Evolutionary conservation across 1,140 invertebrate species (phyloP), one percentile per base, ranked within the genome.

Genomic region (Gonioctena quinquepunctata): DNA sequence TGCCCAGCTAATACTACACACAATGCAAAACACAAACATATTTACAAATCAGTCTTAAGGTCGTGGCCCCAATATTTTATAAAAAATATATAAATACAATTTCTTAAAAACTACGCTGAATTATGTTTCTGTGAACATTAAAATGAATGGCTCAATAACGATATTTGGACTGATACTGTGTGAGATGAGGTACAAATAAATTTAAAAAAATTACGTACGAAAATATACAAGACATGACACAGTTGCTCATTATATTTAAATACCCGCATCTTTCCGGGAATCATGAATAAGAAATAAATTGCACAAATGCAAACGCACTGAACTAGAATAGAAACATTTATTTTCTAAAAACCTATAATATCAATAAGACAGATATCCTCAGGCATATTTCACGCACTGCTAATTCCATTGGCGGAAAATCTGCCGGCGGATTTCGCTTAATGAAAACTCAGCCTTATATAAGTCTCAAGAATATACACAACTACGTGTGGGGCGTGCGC

Each of bases 401-500:
- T n/a, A n/a, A n/a, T n/a, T n/a, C n/a, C n/a, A n/a, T n/a, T n/a
- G n/a, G n/a, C n/a, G n/a, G n/a, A n/a, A n/a, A n/a, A n/a, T n/a
- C n/a, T n/a, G n/a, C n/a, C n/a, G n/a, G n/a, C n/a, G n/a, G n/a
- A n/a, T n/a, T n/a, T n/a, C n/a, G n/a, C n/a, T n/a, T n/a, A n/a
- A n/a, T n/a, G n/a, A n/a, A n/a, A n/a, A n/a, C n/a, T n/a, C n/a
- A n/a, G n/a, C n/a, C n/a, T n/a, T n/a, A n/a, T n/a, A n/a, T n/a
- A n/a, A 42, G 33, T 42, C 33, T 42, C 33, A 42, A 42, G 11
- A 42, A 42, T 11, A 8, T 42, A 13, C 11, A 4, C 19, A 54
- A 18, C 52, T 67, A 67, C 21, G 13, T 88, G 82, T 98, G 96
- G 28, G 95, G 89, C 13, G 89, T 90, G 22, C 92, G 88, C 3